Evolutionary conservation across 37 sponge, comb jelly and placozoan species (phyloP).

Genomic region (Crambe crambe): DNA sequence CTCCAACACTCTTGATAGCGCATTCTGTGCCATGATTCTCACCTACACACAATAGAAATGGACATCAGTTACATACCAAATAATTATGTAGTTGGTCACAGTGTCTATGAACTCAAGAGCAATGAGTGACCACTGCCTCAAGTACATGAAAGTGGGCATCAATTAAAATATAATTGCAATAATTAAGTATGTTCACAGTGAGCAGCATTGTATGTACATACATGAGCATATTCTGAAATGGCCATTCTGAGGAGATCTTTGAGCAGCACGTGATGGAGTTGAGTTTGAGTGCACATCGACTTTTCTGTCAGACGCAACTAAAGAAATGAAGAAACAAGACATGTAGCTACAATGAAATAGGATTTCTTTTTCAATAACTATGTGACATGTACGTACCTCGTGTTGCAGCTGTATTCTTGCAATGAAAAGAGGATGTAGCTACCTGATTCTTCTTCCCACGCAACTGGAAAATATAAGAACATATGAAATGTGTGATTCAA

Average conservation of each 20-base stretch:
- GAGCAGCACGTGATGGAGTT: slow-evolving; percentile 42
- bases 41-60: slow-evolving; percentile 35
- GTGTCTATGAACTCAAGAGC: too few species aligned
- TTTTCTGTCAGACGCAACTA: slow-evolving; percentile 51
- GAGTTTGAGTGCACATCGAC: slow-evolving; percentile 45
- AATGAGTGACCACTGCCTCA: too few species aligned
- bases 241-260: slow-evolving; percentile 45
- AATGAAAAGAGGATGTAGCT: slow-evolving; percentile 42
- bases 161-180: too few species aligned
- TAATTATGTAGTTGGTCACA: too few species aligned
- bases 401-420: slow-evolving; percentile 58
- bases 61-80: too few species aligned
- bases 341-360: too few species aligned
- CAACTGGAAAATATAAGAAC: slow-evolving; percentile 17
- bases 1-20: slow-evolving; percentile 25
- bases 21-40: slow-evolving; percentile 53
- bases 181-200: too few species aligned
- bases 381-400: slow-evolving; percentile 16
- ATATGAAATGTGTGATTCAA: too few species aligned
- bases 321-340: background rate
- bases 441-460: slow-evolving; percentile 26
- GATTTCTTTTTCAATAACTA: too few species aligned
- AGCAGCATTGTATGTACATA: slow-evolving; percentile 5
- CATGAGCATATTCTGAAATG: slow-evolving; percentile 63
- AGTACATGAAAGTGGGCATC: too few species aligned